These are phyloP conservation scores for Sylvicola cinctus DNA, from an alignment of 2,888 invertebrate genomes.

Conservation along the genomic window DNA sequence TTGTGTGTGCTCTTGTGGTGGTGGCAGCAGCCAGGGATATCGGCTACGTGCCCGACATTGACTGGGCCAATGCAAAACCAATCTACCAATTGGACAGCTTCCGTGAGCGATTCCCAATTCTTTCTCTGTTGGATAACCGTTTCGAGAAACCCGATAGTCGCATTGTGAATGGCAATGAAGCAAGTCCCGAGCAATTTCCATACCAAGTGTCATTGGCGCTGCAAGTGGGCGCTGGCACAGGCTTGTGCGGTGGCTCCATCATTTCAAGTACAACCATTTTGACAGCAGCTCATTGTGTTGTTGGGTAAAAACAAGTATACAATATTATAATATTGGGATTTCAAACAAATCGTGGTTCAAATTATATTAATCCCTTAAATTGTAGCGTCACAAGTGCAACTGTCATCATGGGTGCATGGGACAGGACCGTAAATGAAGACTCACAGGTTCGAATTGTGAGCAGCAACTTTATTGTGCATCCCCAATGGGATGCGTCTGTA, in stretches of 20 bases:
- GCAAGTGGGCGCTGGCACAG: background rate
- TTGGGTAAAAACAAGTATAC: background rate
- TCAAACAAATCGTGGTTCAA: too few species aligned
- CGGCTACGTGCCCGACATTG: too few species aligned
- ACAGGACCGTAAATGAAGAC: background rate
- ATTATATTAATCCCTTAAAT: too few species aligned
- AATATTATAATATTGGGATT: too few species aligned
- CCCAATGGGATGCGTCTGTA: background rate
- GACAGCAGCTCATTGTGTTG: conserved; percentile 1
- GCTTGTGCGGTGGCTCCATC: background rate
- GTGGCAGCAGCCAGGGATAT: too few species aligned
- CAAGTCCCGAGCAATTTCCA: background rate
- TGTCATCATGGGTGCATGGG: background rate
- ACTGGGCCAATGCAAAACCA: too few species aligned
- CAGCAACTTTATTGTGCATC: background rate
- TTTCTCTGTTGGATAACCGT: too few species aligned
- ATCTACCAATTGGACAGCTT: too few species aligned
- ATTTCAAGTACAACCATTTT: background rate
- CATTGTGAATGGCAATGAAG: background rate
- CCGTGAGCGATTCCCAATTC: too few species aligned
- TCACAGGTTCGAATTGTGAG: background rate
- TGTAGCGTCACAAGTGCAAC: too few species aligned
- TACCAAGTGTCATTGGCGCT: background rate
- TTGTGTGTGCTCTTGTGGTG: too few species aligned
- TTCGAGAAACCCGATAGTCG: too few species aligned